Evolutionary conservation across 2,888 invertebrate genomes (phyloP), one percentile per base, ranked within the genome.

Genomic region (Drosophila prostipennis): DNA sequence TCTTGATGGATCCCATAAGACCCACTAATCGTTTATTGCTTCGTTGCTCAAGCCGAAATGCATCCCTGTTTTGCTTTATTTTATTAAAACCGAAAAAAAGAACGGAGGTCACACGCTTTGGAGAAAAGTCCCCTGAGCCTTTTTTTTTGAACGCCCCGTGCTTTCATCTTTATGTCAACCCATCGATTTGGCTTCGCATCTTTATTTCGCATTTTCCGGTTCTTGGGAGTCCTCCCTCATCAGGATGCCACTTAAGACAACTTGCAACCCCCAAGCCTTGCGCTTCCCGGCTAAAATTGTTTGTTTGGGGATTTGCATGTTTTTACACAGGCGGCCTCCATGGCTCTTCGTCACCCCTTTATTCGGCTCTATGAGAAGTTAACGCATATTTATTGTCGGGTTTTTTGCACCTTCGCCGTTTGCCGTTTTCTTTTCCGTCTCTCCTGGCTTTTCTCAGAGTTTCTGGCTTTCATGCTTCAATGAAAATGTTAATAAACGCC

Each of bases 241-340:
- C 72, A 82, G 79, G 52, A 63, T 79, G 78, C 77, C 75, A 74
- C 75, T 74, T 75, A 74, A 74, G 69, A 61, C 60, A 77, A 74
- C 74, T 68, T 56, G 72, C 64, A 56, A 52, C 55, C 68, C 68
- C 53, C 64, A 26, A 26, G 37, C 37, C 54, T 42, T 32, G 34
- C 49, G 43, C 37, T 42, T 48, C 52, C 43, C 73, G 73, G 88
- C 80, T 79, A 79, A 88, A 88, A 83, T 83, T 85, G 87, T 85
- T 85, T 85, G 83, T 76, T 86, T 88, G 75, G 78, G 89, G 85
- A 85, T 85, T 85, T 88, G 85, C 89, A 85, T 85, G 84, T 68
- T 86, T 80, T 79, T 72, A 68, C 84, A 78, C 84, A 80, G 74
- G 71, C 70, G 74, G 71, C 70, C 52, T 49, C 72, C 54, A 8